Base-by-base conservation (phyloP, 2,113 vertebrate species). In the Leiothrix lutea region DNA sequence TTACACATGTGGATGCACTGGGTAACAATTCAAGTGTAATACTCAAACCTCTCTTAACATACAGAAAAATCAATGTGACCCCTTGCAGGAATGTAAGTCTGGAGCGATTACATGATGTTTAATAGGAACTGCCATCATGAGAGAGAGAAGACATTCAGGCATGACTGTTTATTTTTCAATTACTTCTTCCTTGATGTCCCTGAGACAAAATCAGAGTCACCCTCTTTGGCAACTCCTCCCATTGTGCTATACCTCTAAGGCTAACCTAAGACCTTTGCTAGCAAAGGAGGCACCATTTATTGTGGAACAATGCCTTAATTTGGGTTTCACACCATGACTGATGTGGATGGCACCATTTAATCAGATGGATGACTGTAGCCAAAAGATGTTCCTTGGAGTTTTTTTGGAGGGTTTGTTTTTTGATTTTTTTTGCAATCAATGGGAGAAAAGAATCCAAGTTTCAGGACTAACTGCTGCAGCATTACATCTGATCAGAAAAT, bases 1-100 rank as follows among this genome's bases (percentile, higher is more conserved):
- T 74, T 72, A 77, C 25, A 50, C 45, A 75, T 31, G 44, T 57
- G 90, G 57, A 75, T 53, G n/a, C 45, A 61, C 14, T 67, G n/a
- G 57, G 64, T n/a, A 86, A 75, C 54, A 85, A 93, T 57, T 82
- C 65, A 75, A 92, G 66, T 80, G 40, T 26, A 74, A 81, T 62
- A 78, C 53, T 86, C 74, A 75, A 86, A 86, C 40, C 54, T 80
- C 86, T 66, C 90, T 80, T 70, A 96, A 92, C 50, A 38, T 78
- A 78, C 1, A 66, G 71, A 92, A 93, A 97, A 88, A 94, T 80
- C 75, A 92, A 62, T 77, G 67, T 88, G 64, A 94, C 33, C 42
- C 54, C 67, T 73, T 83, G 67, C 54, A 80, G 75, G 58, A 82
- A 56, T 35, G 7, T 48, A 92, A 82, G 64, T 85, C 61, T 79